These are phyloP conservation scores for Alethe castanea DNA, from an alignment of 2,113 vertebrate species.

Conservation along the genomic window DNA sequence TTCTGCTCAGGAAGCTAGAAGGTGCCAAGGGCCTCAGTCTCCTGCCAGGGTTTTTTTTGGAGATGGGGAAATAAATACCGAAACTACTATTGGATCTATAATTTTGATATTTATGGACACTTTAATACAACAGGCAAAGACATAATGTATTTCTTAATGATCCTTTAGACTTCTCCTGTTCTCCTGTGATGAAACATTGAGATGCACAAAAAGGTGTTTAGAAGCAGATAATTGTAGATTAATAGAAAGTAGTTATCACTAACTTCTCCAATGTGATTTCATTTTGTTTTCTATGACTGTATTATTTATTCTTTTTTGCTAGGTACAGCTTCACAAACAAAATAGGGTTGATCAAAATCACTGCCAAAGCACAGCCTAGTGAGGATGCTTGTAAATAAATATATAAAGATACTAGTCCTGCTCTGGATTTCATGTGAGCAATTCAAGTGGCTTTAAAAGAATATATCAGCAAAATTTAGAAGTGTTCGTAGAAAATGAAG, in stretches of 20 bases:
- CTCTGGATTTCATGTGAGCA: not conserved
- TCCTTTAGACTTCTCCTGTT: not conserved
- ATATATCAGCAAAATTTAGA: not conserved
- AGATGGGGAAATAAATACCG: not conserved
- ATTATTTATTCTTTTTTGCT: not conserved
- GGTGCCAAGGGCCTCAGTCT: not conserved
- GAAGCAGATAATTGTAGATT: not conserved
- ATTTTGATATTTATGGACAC: not conserved
- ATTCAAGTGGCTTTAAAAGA: not conserved
- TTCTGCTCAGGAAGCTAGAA: not conserved
- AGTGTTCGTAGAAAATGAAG: not conserved
- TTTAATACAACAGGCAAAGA: not conserved
- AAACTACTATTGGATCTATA: not conserved
- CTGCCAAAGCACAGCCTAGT: not conserved
- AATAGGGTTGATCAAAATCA: not conserved
- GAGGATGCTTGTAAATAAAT: not conserved
- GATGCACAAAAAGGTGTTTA: not conserved
- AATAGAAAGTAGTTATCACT: not conserved
- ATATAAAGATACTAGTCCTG: not conserved
- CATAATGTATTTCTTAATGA: not conserved
- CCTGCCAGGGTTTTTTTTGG: not conserved
- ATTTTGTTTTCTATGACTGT: not conserved
- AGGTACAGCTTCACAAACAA: not conserved
- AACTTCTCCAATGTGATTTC: fast-evolving
- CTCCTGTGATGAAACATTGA: not conserved